Conservation (phyloP, 1,140 invertebrate species). For the Leptinotarsa undecemlineata region DNA sequence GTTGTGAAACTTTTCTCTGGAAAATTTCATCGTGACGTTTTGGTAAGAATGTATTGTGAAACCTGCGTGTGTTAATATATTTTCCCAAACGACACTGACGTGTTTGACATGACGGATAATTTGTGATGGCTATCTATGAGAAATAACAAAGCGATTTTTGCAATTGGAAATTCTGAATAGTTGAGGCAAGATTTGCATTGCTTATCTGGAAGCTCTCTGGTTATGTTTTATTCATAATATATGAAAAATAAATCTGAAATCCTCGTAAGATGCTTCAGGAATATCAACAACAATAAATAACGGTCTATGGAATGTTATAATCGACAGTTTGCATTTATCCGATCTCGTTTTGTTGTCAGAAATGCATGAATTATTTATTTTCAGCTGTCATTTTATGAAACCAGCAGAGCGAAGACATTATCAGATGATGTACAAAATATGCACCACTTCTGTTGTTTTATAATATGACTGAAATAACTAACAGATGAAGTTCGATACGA, state of each 20-base stretch:
- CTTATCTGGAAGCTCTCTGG: neutral
- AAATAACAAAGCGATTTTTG: too few relatives aligned
- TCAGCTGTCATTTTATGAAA: neutral
- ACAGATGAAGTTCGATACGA: too few relatives aligned
- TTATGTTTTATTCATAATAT: slow-evolving; percentile 14
- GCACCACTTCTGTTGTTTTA: too few relatives aligned
- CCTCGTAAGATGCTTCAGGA: neutral
- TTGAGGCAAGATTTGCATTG: neutral
- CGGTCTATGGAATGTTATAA: slow-evolving; percentile 17
- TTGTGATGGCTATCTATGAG: too few relatives aligned
- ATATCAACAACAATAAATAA: slow-evolving; percentile 23
- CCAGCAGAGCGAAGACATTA: neutral
- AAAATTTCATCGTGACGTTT: too few relatives aligned
- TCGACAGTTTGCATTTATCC: slow-evolving; percentile 20
- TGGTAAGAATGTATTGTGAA: too few relatives aligned
- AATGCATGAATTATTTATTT: slow-evolving; percentile 12
- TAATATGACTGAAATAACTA: too few relatives aligned
- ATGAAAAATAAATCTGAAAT: slow-evolving; percentile 16
- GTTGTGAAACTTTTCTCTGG: too few relatives aligned
- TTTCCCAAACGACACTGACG: too few relatives aligned
- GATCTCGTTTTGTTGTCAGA: slow-evolving; percentile 12
- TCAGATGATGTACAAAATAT: neutral
- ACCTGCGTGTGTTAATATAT: too few relatives aligned
- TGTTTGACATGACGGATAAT: too few relatives aligned
- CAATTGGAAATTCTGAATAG: neutral